A percentile compares a stretch with the other conserved stretches of the same genome.
phyloP scores from a whole-genome alignment of 23 tunicate species.

The Oikopleura albicans region DNA sequence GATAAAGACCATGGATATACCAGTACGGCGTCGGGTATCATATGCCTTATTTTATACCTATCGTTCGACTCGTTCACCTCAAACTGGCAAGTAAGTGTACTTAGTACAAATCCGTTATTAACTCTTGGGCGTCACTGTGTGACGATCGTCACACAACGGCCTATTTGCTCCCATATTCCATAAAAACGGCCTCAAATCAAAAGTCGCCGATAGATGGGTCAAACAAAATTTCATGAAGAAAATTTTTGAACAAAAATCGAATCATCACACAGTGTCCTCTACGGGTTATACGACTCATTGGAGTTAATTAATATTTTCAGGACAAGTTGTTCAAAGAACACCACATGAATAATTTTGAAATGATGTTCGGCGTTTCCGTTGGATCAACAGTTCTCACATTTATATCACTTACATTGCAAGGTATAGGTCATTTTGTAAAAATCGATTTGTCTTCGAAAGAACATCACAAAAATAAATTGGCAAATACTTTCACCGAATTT shows the following conservation, averaged over 20 bases:
- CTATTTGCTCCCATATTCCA: too few relatives aligned
- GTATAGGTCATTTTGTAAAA: too few relatives aligned
- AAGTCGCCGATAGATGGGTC: too few relatives aligned
- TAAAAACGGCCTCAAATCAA: too few relatives aligned
- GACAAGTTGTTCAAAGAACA: neutral
- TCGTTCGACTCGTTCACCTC: neutral
- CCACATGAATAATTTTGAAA: neutral
- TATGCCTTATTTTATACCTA: neutral
- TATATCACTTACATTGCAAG: neutral
- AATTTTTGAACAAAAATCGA: too few relatives aligned
- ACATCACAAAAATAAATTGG: neutral
- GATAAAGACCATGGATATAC: neutral
- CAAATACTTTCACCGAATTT: neutral
- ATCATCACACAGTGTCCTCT: too few relatives aligned
- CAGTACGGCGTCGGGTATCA: neutral
- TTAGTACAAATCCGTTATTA: too few relatives aligned
- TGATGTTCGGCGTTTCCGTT: conserved; percentile 6
- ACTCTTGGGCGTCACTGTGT: too few relatives aligned
- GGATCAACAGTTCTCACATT: neutral
- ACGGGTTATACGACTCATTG: too few relatives aligned
- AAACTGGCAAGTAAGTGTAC: neutral
- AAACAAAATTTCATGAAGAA: too few relatives aligned
- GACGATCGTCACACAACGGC: too few relatives aligned
- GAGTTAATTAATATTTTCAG: too few relatives aligned
- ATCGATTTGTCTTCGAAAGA: neutral